phyloP scores from a whole-genome alignment of 2,797 vertebrate genomes.

The Arnoldichthys spilopterus region DNA sequence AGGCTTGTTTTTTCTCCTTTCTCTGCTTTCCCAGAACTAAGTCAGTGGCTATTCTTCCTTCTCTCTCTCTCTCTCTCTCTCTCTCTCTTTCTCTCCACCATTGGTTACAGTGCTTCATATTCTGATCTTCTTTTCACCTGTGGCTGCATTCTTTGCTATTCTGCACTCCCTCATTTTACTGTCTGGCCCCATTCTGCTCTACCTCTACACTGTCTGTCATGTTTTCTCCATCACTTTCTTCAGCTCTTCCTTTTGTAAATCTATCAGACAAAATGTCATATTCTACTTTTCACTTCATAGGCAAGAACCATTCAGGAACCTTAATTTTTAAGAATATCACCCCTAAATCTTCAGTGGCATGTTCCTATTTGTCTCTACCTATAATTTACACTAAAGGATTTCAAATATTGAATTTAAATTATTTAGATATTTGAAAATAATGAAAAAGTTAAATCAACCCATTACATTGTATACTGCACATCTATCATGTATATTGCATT shows the following conservation, averaged over 20 bases:
- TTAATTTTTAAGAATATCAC: too few relatives aligned
- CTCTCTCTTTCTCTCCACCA: background rate
- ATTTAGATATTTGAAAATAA: too few relatives aligned
- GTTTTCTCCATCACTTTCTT: conserved; percentile 16
- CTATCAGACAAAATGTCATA: conserved; percentile 30
- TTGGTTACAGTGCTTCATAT: background rate
- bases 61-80: background rate
- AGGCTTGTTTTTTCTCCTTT: conserved; percentile 1
- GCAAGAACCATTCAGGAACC: too few relatives aligned
- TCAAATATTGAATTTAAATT: too few relatives aligned
- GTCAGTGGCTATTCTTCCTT: background rate
- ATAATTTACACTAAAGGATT: too few relatives aligned
- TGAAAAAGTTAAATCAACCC: too few relatives aligned
- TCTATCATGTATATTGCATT: too few relatives aligned
- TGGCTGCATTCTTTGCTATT: conserved; percentile 11
- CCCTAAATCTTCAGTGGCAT: background rate
- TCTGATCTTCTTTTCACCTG: conserved; percentile 11
- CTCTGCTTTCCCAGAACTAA: background rate
- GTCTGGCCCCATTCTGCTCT: background rate
- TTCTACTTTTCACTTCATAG: conserved; percentile 1
- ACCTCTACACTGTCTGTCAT: conserved; percentile 9
- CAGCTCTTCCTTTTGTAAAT: conserved; percentile 9
- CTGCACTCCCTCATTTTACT: conserved; percentile 10
- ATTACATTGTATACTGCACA: too few relatives aligned
- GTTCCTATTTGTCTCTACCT: background rate